Percentiles rank a stretch among this genome's conserved stretches.
Evolutionary conservation across 2,113 vertebrate genomes (phyloP).

Genomic region (Heloderma charlesbogerti): DNA sequence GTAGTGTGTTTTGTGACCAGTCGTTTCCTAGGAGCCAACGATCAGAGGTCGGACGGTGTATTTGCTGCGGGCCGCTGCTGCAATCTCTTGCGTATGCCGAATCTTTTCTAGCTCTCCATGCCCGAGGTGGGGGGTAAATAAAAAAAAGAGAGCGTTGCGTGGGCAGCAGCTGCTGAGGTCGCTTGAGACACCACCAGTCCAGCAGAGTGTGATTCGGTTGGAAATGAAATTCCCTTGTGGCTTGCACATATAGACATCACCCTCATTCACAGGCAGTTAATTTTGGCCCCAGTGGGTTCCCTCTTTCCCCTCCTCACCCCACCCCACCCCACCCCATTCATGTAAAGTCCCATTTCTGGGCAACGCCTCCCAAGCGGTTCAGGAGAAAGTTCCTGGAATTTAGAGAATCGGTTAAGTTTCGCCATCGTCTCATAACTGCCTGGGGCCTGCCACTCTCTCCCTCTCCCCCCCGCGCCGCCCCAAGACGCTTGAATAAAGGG

Average conservation of each 20-base stretch:
- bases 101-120: neutral
- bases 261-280: neutral
- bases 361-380: neutral
- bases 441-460: too few relatives aligned
- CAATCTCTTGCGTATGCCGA: neutral
- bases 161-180: neutral
- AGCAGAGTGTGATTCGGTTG: neutral
- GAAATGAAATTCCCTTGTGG: neutral
- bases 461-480: neutral
- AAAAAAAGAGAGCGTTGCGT: neutral
- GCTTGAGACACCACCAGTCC: neutral
- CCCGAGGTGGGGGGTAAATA: too few relatives aligned
- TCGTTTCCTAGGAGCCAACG: slow-evolving; percentile 38
- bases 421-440: neutral
- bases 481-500: neutral
- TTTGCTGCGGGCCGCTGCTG: neutral
- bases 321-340: too few relatives aligned
- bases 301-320: neutral
- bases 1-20: neutral
- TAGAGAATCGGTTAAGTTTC: neutral
- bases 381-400: neutral
- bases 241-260: neutral
- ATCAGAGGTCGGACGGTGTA: slow-evolving; percentile 1
- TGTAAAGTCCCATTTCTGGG: neutral
- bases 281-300: neutral